Evolutionary conservation across 2,888 invertebrate species (phyloP).

Genomic region (Ochlodes sylvanus): DNA sequence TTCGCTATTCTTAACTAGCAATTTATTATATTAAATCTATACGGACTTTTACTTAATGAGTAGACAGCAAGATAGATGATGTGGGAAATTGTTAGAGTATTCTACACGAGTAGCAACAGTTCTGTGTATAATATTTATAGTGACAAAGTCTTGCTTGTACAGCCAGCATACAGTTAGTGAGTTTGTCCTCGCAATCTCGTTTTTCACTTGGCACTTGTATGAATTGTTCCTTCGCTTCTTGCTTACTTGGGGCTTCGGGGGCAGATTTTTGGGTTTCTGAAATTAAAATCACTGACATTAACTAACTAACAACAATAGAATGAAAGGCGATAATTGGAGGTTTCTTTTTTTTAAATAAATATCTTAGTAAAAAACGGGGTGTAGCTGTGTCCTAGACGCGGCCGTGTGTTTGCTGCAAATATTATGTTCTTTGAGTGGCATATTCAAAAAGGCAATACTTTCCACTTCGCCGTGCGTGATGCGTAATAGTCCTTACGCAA

Average conservation of each 20-base stretch:
- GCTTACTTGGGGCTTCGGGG: slow-evolving; percentile 42
- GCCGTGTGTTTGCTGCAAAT: no score
- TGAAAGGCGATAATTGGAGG: no score
- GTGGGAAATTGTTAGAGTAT: slow-evolving; percentile 47
- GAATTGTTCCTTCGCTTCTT: slow-evolving; percentile 4
- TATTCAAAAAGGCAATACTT: no score
- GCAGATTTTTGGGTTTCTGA: slow-evolving; percentile 64
- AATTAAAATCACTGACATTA: slow-evolving; percentile 40
- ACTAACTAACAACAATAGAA: no score
- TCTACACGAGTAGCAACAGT: slow-evolving; percentile 92
- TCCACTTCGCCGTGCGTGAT: no score
- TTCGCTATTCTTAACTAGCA: background rate
- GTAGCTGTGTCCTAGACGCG: no score
- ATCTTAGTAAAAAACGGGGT: no score
- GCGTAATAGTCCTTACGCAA: no score
- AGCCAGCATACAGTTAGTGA: slow-evolving; percentile 91
- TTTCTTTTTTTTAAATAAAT: no score
- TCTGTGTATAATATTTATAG: slow-evolving; percentile 92
- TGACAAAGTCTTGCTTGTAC: slow-evolving; percentile 94
- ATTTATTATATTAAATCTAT: background rate
- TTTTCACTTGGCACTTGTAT: slow-evolving; percentile 1
- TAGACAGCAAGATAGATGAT: background rate
- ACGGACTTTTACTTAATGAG: background rate
- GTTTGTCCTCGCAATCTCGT: slow-evolving; percentile 88
- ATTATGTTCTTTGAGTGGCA: no score